These are phyloP conservation scores for Ochropleura leucogaster DNA, from an alignment of 2,888 invertebrate genomes.

Conservation along the genomic window DNA sequence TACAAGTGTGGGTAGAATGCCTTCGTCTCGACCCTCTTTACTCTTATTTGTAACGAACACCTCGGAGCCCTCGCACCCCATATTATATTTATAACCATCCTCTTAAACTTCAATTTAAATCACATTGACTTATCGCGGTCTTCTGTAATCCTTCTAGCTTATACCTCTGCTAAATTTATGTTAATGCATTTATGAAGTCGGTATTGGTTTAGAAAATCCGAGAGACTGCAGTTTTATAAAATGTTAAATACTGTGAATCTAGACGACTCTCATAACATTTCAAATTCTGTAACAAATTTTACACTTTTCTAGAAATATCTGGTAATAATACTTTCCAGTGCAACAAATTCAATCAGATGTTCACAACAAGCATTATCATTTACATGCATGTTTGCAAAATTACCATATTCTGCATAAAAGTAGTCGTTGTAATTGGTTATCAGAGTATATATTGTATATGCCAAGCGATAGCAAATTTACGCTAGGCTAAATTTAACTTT, in stretches of 20 bases:
- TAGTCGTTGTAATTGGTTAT: slow-evolving; percentile 40
- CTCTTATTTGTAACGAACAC: slow-evolving; percentile 73
- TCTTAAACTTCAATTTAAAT: slow-evolving; percentile 65
- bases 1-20: slow-evolving; percentile 73
- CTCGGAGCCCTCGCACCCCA: slow-evolving; percentile 64
- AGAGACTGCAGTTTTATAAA: not conserved
- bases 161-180: slow-evolving; percentile 30
- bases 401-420: slow-evolving; percentile 37
- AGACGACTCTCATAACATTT: not conserved
- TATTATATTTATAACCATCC: slow-evolving; percentile 68
- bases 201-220: slow-evolving; percentile 16
- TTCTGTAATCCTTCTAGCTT: slow-evolving; percentile 47
- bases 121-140: slow-evolving; percentile 53
- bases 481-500: slow-evolving; percentile 9
- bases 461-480: slow-evolving; percentile 27
- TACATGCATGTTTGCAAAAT: slow-evolving; percentile 23
- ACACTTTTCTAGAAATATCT: not conserved
- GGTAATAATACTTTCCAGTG: slow-evolving; percentile 1
- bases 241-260: not conserved
- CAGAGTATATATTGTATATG: slow-evolving; percentile 37
- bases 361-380: slow-evolving; percentile 18
- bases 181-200: slow-evolving; percentile 11
- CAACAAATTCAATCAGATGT: slow-evolving; percentile 10
- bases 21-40: slow-evolving; percentile 76
- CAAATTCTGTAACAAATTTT: not conserved